phyloP scores from a whole-genome alignment of 2,888 invertebrate genomes.

The Sinohyriopsis cumingii region DNA sequence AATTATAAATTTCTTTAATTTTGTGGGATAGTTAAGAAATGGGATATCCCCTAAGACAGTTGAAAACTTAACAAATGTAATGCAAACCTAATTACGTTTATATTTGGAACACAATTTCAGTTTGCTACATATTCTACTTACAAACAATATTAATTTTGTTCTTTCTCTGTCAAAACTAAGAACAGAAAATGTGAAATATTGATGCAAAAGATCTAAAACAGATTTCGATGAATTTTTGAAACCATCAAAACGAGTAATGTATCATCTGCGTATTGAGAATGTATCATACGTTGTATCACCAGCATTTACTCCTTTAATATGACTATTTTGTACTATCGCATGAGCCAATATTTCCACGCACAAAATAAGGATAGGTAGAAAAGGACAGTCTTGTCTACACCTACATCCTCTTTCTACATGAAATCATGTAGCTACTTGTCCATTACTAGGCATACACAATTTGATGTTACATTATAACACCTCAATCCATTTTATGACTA shows the following conservation, averaged over 20 bases:
- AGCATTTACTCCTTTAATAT: not conserved
- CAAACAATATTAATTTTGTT: not conserved
- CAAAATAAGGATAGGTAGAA: conserved; percentile 3
- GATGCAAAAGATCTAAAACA: not conserved
- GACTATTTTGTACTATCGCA: not conserved
- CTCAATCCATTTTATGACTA: too few relatives aligned
- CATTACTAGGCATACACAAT: too few relatives aligned
- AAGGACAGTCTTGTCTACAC: too few relatives aligned
- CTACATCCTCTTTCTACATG: not conserved
- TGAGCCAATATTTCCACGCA: conserved; percentile 2
- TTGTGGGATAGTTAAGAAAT: too few relatives aligned
- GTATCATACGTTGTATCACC: not conserved
- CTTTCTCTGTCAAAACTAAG: not conserved
- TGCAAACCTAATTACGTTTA: not conserved
- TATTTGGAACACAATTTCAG: not conserved
- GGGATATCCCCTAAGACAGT: too few relatives aligned
- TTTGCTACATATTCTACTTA: not conserved
- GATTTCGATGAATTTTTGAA: not conserved
- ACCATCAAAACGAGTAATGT: not conserved
- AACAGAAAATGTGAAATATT: conserved; percentile 2
- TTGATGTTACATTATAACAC: too few relatives aligned
- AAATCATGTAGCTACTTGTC: too few relatives aligned
- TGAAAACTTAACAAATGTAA: too few relatives aligned
- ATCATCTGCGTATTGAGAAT: conserved; percentile 2
- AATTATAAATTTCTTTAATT: too few relatives aligned